These are phyloP conservation scores for Amphibalanus amphitrite DNA, from an alignment of 1,140 invertebrate genomes.

Conservation along the genomic window DNA sequence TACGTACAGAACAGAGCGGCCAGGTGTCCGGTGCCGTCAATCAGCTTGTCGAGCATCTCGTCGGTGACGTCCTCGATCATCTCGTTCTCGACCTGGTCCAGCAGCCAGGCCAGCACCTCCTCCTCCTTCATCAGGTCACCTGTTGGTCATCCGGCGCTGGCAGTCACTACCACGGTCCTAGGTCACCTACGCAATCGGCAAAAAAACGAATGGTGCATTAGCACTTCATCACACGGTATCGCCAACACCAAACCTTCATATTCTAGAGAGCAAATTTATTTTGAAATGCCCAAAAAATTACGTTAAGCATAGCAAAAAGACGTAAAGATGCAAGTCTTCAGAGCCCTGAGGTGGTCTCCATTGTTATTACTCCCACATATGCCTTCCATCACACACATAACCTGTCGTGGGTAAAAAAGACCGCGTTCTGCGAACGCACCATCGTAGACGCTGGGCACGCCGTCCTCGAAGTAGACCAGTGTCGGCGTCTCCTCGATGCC, in stretches of 20 bases:
- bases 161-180: no score
- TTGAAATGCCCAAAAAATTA: no score
- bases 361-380: no score
- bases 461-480: conserved; percentile 83
- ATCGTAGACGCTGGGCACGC: conserved; percentile 80
- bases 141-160: conserved; percentile 18
- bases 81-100: conserved; percentile 64
- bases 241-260: not conserved
- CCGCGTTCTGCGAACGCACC: no score
- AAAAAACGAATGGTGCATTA: no score
- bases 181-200: no score
- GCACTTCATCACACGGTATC: not conserved
- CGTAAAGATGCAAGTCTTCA: no score
- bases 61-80: conserved; percentile 88
- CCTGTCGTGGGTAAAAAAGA: no score
- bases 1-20: conserved; percentile 74
- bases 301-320: no score
- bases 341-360: no score
- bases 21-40: conserved; percentile 69
- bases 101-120: conserved; percentile 71
- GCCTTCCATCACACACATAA: no score
- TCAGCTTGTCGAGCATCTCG: conserved; percentile 82
- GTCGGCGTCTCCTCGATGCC: conserved; percentile 68
- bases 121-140: conserved; percentile 80
- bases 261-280: no score